Percentiles rank a stretch among this genome's conserved stretches.
These are phyloP conservation scores for Hozukius guyotensis DNA, from an alignment of 2,797 vertebrate genomes.

Conservation along the genomic window DNA sequence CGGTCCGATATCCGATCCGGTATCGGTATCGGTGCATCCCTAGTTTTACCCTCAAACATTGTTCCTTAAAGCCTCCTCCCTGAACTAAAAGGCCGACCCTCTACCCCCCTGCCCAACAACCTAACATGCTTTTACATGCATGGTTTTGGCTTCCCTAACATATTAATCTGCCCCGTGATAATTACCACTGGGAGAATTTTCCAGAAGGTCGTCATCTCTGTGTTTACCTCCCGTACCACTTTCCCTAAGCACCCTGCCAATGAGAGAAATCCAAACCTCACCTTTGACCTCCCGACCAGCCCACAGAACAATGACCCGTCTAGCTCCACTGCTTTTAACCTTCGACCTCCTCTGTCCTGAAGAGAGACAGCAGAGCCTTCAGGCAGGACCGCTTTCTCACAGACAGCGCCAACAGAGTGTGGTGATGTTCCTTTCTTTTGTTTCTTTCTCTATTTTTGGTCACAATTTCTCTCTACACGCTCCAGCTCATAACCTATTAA, in stretches of 20 bases:
- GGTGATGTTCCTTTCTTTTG: conserved; percentile 46
- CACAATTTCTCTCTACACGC: conserved; percentile 21
- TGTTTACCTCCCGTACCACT: not conserved
- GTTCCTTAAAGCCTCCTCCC: conserved; percentile 62
- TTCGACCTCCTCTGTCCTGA: conserved; percentile 37
- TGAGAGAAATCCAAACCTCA: conserved; percentile 33
- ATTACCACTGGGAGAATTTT: conserved; percentile 21
- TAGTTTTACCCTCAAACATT: not conserved
- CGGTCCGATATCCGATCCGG: too few species aligned
- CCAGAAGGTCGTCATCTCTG: conserved; percentile 6
- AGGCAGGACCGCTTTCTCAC: conserved; percentile 65
- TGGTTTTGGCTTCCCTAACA: conserved; percentile 17
- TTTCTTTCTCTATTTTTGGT: conserved; percentile 39
- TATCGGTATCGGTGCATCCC: too few species aligned
- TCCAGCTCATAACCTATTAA: conserved; percentile 15
- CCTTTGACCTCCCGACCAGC: conserved; percentile 36
- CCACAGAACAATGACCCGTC: conserved; percentile 60
- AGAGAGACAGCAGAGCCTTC: conserved; percentile 56
- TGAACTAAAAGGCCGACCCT: conserved; percentile 37
- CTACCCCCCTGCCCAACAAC: conserved; percentile 5
- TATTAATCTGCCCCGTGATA: not conserved
- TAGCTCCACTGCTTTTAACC: conserved; percentile 29
- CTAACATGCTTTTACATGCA: conserved; percentile 29
- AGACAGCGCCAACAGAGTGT: conserved; percentile 49
- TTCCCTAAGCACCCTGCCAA: conserved; percentile 23